A percentile compares a stretch with the other conserved stretches of the same genome.
phyloP scores from a whole-genome alignment of 2,113 vertebrate species.

The Turnix velox region DNA sequence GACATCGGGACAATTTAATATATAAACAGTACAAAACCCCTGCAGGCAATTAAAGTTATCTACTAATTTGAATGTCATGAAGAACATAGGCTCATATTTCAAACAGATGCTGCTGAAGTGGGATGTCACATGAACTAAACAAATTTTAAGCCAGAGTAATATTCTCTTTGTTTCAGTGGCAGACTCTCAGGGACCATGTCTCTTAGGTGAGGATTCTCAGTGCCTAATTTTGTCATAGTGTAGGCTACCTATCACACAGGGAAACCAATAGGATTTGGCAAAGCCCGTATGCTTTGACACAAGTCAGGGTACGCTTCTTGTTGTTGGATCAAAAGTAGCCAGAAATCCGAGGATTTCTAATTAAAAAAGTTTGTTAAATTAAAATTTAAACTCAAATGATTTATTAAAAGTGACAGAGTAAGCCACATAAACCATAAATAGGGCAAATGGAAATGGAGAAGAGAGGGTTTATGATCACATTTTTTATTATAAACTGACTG shows the following conservation, averaged over 20 bases:
- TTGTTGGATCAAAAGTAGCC: background rate
- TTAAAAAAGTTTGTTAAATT: background rate
- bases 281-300: background rate
- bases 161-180: background rate
- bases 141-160: background rate
- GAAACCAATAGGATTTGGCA: background rate
- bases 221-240: background rate
- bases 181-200: background rate
- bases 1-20: background rate
- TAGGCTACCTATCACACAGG: fast-evolving
- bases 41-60: background rate
- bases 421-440: background rate
- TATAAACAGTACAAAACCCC: background rate
- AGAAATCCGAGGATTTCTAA: background rate
- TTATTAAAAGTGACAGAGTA: background rate
- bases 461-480: background rate
- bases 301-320: background rate
- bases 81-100: background rate
- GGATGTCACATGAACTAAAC: background rate
- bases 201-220: background rate
- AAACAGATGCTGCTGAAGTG: background rate
- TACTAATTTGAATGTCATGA: background rate
- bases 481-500: too few relatives aligned
- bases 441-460: background rate
- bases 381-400: background rate